These are phyloP conservation scores for Cryptomyrus ogoouensis DNA, from an alignment of 2,113 vertebrate genomes.

Conservation along the genomic window DNA sequence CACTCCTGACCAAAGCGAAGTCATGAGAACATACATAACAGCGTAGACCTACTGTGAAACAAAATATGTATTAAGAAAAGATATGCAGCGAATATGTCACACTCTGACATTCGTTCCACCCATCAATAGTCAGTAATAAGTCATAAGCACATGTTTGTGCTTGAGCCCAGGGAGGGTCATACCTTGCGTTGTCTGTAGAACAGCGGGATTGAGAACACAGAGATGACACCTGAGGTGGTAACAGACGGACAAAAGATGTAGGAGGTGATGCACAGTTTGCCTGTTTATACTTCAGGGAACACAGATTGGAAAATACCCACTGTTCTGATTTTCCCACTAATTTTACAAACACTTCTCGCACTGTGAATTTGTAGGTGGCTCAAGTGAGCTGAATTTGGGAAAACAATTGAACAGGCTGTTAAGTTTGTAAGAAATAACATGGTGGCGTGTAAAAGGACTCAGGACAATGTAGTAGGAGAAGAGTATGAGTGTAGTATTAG, in stretches of 20 bases:
- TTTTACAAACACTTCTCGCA: not conserved
- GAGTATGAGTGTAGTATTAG: not conserved
- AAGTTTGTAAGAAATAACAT: not conserved
- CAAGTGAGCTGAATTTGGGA: not conserved
- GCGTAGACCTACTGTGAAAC: not conserved
- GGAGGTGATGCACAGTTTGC: not conserved
- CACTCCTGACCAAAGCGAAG: not conserved
- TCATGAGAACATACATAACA: not conserved
- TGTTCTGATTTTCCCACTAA: not conserved
- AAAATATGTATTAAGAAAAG: not conserved
- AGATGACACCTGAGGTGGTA: slow-evolving; percentile 66
- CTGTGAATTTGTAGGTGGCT: not conserved
- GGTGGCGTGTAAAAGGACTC: not conserved
- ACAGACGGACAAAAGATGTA: not conserved
- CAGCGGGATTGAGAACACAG: slow-evolving; percentile 78
- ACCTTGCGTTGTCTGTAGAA: slow-evolving; percentile 81
- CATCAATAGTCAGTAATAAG: not conserved
- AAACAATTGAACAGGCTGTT: not conserved
- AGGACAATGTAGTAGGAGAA: not conserved
- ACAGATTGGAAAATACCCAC: not conserved
- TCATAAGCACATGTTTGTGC: not conserved
- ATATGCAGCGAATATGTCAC: not conserved
- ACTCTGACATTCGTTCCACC: not conserved
- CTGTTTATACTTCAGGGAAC: not conserved
- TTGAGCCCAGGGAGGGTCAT: slow-evolving; percentile 14